Evolutionary conservation across 2,888 invertebrate species (phyloP).

Genomic region (Diloba caeruleocephala): DNA sequence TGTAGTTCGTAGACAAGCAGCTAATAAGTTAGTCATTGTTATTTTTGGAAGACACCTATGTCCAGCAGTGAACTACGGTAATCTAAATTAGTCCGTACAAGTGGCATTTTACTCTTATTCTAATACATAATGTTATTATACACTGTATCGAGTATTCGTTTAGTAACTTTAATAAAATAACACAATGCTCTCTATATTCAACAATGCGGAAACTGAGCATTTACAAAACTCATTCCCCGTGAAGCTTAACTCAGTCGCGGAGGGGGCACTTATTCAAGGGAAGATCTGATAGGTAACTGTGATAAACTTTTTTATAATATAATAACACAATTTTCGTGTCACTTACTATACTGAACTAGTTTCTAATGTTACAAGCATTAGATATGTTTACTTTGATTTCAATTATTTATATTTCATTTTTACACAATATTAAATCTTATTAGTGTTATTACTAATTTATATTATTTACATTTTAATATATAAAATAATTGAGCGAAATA

Average conservation of each 20-base stretch:
- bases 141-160: constrained; percentile 10
- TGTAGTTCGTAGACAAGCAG: background rate
- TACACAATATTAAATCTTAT: constrained; percentile 2
- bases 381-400: constrained; percentile 24
- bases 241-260: background rate
- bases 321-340: background rate
- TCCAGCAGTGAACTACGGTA: background rate
- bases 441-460: constrained; percentile 9
- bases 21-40: background rate
- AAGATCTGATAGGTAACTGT: background rate
- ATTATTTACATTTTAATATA: constrained; percentile 35
- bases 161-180: constrained; percentile 5
- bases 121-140: constrained; percentile 3
- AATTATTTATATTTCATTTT: constrained; percentile 8
- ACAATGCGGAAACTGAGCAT: constrained; percentile 4
- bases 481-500: constrained; percentile 51
- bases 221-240: background rate
- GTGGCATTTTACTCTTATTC: background rate
- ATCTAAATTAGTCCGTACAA: background rate
- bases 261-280: background rate
- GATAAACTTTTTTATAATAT: background rate
- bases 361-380: constrained; percentile 1
- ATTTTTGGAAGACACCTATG: constrained; percentile 10
- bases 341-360: background rate
- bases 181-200: constrained; percentile 5